Evolutionary conservation across 1,140 invertebrate genomes (phyloP), one percentile per base, ranked within the genome.

Genomic region (Probaryconus sp.): DNA sequence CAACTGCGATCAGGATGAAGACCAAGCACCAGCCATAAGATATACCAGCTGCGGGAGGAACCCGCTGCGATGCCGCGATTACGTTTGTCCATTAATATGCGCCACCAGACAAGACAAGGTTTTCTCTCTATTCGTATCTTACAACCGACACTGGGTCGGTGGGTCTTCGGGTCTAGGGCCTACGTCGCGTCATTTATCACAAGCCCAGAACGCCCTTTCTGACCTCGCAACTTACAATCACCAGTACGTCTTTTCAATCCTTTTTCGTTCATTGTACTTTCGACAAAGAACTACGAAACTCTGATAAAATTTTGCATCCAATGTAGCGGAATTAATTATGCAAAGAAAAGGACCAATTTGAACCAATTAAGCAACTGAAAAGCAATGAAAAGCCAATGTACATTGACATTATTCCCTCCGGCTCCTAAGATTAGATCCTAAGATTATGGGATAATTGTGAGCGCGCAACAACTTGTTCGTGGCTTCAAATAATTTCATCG

Each of bases 11-110:
- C 30, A 20, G 55, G 47, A 51, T 18, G 35, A 61, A 65, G 40
- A 48, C 50, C 24, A 50, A 76, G 48, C 65, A 70, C 45, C 70
- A 76, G 69, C 65, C 38, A 43, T 35, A 53, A 78, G 68, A 79
- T 77, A 77, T 65, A 78, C 75, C 72, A 83, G 77, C 79, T 77
- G 63, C 38, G 42, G 75, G 68, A 69, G 76, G 69, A 79, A 80
- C 83, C 83, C 77, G 85, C 83, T 86, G 85, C 79, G 85, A 84
- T 85, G 79, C 80, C 77, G 80, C 81, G 83, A 87, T 87, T 87
- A 85, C 81, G 76, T 83, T 84, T 83, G 81, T 83, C 83, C 80
- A 86, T 87, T 88, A 88, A 88, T 87, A 86, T 85, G 81, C 82
- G 82, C 79, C 72, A 74, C 67, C 77, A 79, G 80, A 83, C 82